phyloP scores from a whole-genome alignment of 2,797 vertebrate species.

The Melanotaenia parkinsoni region DNA sequence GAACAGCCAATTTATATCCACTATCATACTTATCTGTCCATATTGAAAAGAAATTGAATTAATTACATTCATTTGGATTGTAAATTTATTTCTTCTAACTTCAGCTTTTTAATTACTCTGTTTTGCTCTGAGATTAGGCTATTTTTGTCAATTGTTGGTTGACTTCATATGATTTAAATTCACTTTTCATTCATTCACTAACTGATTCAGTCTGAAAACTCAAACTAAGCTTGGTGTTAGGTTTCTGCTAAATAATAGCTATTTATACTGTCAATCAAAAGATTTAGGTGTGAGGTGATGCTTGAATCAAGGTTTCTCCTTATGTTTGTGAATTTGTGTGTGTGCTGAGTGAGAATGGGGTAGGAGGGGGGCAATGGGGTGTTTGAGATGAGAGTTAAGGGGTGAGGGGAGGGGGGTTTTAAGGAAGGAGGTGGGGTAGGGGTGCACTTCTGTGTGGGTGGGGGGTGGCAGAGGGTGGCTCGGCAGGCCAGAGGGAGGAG shows the following conservation, averaged over 20 bases:
- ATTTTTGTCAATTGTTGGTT: not conserved
- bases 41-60: too few relatives aligned
- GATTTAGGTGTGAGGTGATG: too few relatives aligned
- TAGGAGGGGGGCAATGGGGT: not conserved
- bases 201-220: too few relatives aligned
- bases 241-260: too few relatives aligned
- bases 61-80: too few relatives aligned
- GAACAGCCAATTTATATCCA: too few relatives aligned
- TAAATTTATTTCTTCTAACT: too few relatives aligned
- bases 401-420: not conserved
- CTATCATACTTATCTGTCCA: not conserved
- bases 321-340: not conserved
- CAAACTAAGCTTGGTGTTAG: too few relatives aligned
- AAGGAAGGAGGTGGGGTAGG: slow-evolving; percentile 7
- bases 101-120: too few relatives aligned
- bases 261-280: too few relatives aligned
- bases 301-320: not conserved
- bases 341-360: not conserved
- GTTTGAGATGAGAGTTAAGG: slow-evolving; percentile 13
- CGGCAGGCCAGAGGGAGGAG: not conserved
- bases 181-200: not conserved
- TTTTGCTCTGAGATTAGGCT: too few relatives aligned
- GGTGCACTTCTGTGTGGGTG: slow-evolving; percentile 21
- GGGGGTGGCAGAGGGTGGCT: not conserved
- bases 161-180: not conserved